phyloP scores from a whole-genome alignment of 2,888 invertebrate species.

The Digitonthophagus gazella region DNA sequence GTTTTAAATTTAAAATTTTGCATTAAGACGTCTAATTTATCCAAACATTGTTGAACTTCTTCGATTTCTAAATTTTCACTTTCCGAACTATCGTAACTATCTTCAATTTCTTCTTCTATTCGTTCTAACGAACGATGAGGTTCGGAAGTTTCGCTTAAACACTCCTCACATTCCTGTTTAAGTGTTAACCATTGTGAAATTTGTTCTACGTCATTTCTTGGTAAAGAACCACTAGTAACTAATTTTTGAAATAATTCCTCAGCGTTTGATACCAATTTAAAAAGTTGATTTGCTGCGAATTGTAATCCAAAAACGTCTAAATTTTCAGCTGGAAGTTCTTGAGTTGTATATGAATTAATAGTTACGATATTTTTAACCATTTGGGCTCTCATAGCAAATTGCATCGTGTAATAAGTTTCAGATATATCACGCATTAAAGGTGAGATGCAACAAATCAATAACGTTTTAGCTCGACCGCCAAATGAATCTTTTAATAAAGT shows the following conservation, averaged over 20 bases:
- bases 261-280: conserved; percentile 79
- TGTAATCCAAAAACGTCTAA: conserved; percentile 67
- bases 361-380: conserved; percentile 70
- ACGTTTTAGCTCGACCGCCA: conserved; percentile 72
- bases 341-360: conserved; percentile 60
- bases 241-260: conserved; percentile 80
- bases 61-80: conserved; percentile 50
- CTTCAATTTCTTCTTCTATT: conserved; percentile 56
- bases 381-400: conserved; percentile 65
- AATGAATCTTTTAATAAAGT: conserved; percentile 71
- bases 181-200: conserved; percentile 80
- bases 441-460: conserved; percentile 72
- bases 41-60: conserved; percentile 64
- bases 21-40: conserved; percentile 71
- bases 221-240: conserved; percentile 66
- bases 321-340: conserved; percentile 40
- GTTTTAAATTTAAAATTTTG: conserved; percentile 69
- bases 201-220: conserved; percentile 71
- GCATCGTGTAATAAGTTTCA: conserved; percentile 68
- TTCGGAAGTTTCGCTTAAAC: conserved; percentile 61
- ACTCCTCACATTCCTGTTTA: conserved; percentile 86
- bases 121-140: conserved; percentile 55
- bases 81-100: conserved; percentile 49
- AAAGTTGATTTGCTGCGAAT: conserved; percentile 80
- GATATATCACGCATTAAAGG: conserved; percentile 65